A percentile compares a stretch with the other conserved stretches of the same genome.
Conservation (phyloP, 30 jellyfish, hydroid and myxozoan genomes). For the Turritopsis rubra region DNA sequence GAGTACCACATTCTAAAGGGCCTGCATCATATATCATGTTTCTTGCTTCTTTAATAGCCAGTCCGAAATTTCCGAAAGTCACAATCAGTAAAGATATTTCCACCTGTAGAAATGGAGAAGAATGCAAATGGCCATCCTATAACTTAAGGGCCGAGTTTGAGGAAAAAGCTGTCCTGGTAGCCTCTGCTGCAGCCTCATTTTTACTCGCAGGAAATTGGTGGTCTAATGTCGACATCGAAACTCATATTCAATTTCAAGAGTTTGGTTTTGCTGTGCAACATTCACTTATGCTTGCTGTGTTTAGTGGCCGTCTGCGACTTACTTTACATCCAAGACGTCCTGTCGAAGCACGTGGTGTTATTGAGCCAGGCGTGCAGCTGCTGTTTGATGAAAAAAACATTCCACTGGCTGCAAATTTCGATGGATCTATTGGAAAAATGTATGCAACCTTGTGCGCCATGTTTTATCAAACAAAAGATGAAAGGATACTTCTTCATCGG, state of each 20-base stretch:
- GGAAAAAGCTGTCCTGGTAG: conserved; percentile 29
- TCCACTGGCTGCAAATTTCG: conserved; percentile 18
- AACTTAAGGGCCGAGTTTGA: conserved; percentile 6
- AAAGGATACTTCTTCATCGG: background rate
- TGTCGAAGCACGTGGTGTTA: background rate
- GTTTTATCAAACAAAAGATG: conserved; percentile 6
- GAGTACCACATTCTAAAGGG: conserved; percentile 10
- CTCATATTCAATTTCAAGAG: conserved; percentile 7
- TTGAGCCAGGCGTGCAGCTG: conserved; percentile 10
- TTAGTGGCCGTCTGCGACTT: conserved; percentile 23
- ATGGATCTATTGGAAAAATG: conserved; percentile 16
- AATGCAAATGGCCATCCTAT: conserved; percentile 17
- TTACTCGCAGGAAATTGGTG: conserved; percentile 30
- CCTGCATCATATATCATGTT: conserved; percentile 30
- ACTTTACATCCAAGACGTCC: conserved; percentile 19
- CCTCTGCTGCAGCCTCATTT: conserved; percentile 31
- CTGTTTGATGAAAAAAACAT: conserved; percentile 14
- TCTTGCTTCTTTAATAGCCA: conserved; percentile 1
- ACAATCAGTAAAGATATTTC: background rate
- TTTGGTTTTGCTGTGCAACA: conserved; percentile 41
- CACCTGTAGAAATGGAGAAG: conserved; percentile 14
- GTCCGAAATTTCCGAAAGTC: background rate
- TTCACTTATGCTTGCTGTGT: conserved; percentile 26
- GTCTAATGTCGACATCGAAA: background rate
- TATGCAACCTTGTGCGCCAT: conserved; percentile 29